Evolutionary conservation across 2,797 vertebrate species (phyloP).

Genomic region (Lithobates sylvaticus): DNA sequence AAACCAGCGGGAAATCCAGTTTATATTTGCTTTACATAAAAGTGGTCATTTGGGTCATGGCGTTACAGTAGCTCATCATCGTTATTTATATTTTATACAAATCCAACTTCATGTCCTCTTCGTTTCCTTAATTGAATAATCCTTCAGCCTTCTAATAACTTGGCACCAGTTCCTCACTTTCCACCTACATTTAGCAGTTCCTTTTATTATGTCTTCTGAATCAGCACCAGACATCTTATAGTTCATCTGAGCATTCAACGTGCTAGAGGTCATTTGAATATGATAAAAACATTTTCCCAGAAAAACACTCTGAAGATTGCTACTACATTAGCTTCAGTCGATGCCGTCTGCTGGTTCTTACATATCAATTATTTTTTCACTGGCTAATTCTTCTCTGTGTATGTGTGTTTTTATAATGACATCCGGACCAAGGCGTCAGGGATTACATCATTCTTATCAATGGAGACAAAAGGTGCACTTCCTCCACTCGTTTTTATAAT

Average conservation of each 20-base stretch:
- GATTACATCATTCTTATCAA: conserved; percentile 43
- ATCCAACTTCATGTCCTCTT: conserved; percentile 30
- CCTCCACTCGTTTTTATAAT: neutral
- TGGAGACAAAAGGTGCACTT: conserved; percentile 16
- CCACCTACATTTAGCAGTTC: conserved; percentile 59
- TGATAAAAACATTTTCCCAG: conserved; percentile 58
- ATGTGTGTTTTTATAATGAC: conserved; percentile 43
- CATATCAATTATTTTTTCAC: conserved; percentile 51
- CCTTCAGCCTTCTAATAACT: conserved; percentile 57
- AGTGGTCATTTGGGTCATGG: neutral
- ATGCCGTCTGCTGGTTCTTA: conserved; percentile 51
- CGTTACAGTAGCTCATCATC: neutral
- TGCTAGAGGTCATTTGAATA: conserved; percentile 58
- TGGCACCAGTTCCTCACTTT: conserved; percentile 56
- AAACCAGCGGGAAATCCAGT: neutral
- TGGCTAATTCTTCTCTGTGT: conserved; percentile 9
- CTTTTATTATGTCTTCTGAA: conserved; percentile 60
- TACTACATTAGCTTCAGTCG: conserved; percentile 53
- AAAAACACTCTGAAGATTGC: conserved; percentile 62
- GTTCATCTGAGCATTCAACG: conserved; percentile 57
- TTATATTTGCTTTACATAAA: conserved; percentile 15
- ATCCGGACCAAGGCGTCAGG: conserved; percentile 32
- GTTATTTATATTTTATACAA: conserved; percentile 29
- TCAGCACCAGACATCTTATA: conserved; percentile 55
- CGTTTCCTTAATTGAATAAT: conserved; percentile 48